Base-by-base conservation (phyloP, 2,113 vertebrate species). In the Psophia crepitans region DNA sequence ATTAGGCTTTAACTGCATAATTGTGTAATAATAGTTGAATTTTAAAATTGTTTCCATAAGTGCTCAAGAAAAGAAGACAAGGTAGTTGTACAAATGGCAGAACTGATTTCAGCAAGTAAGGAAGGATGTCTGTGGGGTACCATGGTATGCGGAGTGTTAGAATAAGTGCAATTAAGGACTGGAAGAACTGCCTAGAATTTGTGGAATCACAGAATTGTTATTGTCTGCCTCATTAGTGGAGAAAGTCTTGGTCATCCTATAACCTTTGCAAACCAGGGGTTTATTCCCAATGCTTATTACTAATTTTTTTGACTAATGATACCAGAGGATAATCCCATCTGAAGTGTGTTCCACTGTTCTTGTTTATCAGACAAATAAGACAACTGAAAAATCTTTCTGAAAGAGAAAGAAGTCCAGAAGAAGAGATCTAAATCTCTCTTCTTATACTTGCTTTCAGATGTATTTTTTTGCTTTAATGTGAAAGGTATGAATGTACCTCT, bases 401-500 rank as follows among this genome's bases (percentile, higher is more conserved):
- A 85, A 51, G 37, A 64, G 57, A 79, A 74, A 57, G 53, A 44
- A 10, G 8, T 75, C 35, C 80, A 32, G 44, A 85, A 87, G 48
- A 20, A 15, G 30, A 76, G 33, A 53, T 69, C n/a, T 90, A 61
- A 80, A 92, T 88, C 30, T 86, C 30, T 86, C 44, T 51, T 69
- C 79, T 48, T 76, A 5, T 49, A 12, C 17, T 84, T 90, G 26
- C 71, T 89, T 95, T 83, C 32, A 70, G 61, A 77, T 77, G 33
- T 68, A 9, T 24, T 64, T 87, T 87, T 82, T 82, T 90, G 14
- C 35, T 79, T 71, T 93, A 92, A 88, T 88, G 79, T 92, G 83
- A 84, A 93, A 97, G 63, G 85, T 83, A 90, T 86, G 75, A 92
- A 93, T 90, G 89, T 90, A 73, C n/a, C 37, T 68, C 79, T 95